These are phyloP conservation scores for Leistus spinibarbis DNA, from an alignment of 2,888 invertebrate genomes.

Conservation along the genomic window DNA sequence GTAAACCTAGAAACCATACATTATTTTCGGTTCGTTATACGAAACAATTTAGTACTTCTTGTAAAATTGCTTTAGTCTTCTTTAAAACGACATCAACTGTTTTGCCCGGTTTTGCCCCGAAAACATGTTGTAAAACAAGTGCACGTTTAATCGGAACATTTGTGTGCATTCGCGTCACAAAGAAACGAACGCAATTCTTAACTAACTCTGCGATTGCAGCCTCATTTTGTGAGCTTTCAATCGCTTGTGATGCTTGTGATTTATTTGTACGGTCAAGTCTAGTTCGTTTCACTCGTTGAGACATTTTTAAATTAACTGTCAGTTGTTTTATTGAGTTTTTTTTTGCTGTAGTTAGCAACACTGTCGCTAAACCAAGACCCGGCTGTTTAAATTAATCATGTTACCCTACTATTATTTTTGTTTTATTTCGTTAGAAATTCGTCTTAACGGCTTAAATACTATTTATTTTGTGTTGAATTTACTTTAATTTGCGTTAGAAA, in stretches of 20 bases:
- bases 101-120: background rate
- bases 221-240: background rate
- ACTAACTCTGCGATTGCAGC: background rate
- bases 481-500: too few relatives aligned
- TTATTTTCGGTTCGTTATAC: background rate
- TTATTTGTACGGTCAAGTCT: background rate
- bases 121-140: background rate
- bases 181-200: slow-evolving; percentile 19
- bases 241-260: background rate
- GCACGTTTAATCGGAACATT: slow-evolving; percentile 15
- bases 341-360: background rate
- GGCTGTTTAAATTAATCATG: background rate
- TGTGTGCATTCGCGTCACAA: slow-evolving; percentile 1
- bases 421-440: slow-evolving; percentile 58
- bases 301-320: background rate
- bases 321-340: too few relatives aligned
- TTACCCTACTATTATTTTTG: background rate
- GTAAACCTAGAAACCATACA: slow-evolving; percentile 1
- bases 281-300: background rate
- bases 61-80: background rate
- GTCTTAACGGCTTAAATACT: slow-evolving; percentile 79
- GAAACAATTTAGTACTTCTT: background rate
- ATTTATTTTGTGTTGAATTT: slow-evolving; percentile 14
- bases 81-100: background rate
- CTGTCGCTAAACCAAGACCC: background rate